Percentiles rank a stretch among this genome's conserved stretches.
phyloP scores from a whole-genome alignment of 2,888 invertebrate species.

The Mongoloraphidia duomilia region DNA sequence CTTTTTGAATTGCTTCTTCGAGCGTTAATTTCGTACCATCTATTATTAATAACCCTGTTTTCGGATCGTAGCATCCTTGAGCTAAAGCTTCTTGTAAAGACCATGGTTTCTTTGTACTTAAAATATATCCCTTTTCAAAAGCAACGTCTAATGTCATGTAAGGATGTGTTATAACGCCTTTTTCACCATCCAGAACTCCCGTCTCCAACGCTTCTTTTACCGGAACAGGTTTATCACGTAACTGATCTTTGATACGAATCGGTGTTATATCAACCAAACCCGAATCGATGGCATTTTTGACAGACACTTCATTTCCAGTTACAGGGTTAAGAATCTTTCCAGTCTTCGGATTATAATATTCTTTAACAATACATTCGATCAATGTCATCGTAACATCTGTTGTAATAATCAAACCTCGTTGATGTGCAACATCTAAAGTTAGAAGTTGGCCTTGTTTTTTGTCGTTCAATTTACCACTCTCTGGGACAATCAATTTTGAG shows the following conservation, averaged over 20 bases:
- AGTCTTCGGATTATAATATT: slow-evolving; percentile 59
- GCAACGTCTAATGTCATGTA: slow-evolving; percentile 62
- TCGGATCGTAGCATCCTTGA: slow-evolving; percentile 63
- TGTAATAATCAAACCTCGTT: slow-evolving; percentile 54
- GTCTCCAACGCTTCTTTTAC: slow-evolving; percentile 54
- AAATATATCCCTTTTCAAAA: slow-evolving; percentile 62
- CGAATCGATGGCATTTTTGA: slow-evolving; percentile 58
- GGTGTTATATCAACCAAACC: slow-evolving; percentile 58
- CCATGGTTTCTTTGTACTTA: slow-evolving; percentile 66
- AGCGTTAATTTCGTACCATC: slow-evolving; percentile 54
- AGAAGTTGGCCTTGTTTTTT: slow-evolving; percentile 55
- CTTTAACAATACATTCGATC: slow-evolving; percentile 57
- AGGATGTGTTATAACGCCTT: slow-evolving; percentile 55
- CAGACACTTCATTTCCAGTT: slow-evolving; percentile 55
- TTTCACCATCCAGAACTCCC: slow-evolving; percentile 53
- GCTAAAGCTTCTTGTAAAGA: slow-evolving; percentile 72
- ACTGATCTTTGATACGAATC: slow-evolving; percentile 59
- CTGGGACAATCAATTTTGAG: slow-evolving; percentile 49
- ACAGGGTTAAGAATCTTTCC: slow-evolving; percentile 66
- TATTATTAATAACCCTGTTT: slow-evolving; percentile 55
- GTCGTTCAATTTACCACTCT: slow-evolving; percentile 57
- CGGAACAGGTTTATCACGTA: slow-evolving; percentile 47
- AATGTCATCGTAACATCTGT: slow-evolving; percentile 55
- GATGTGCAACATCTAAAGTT: slow-evolving; percentile 54
- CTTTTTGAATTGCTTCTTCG: slow-evolving; percentile 56